Evolutionary conservation across 2,888 invertebrate genomes (phyloP), one percentile per base, ranked within the genome.

Genomic region (Drosophila mimica): DNA sequence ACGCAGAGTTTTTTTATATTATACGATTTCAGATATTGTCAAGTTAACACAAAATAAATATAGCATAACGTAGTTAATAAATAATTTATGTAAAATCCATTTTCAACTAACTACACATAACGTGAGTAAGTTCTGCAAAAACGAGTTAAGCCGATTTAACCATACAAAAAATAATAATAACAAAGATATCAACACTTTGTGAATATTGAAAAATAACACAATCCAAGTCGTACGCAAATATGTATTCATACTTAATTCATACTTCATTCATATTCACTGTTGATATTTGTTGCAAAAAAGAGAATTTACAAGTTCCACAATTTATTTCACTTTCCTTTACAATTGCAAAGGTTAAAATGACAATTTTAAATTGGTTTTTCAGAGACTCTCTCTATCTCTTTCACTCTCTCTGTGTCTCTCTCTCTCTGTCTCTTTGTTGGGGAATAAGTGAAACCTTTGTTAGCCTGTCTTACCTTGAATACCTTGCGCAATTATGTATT

Each of bases 361-460:
- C 77, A 77, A 63, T 70, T 64, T 43, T 57, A 68, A 63, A 56
- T 59, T 15, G 15, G 13, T 15, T 46, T 46, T 25, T 8, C 25
- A 46, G 25, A 25, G 25, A 25, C 15, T 15, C 46, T 43, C 43
- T 15, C 2, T 7, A 3, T 4, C 4, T 15, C 36, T 7, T 15
- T 34, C 5, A 5, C 8, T 17, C 17, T 34, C 33, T 34, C 11
- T 33, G 9, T 33, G 11, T 34, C 34, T 30, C 30, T 30, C 30
- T 30, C 3, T 30, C 30, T 30, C 6, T 34, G 13, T 17, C 17
- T 15, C 52, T 40, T 56, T 60, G 33, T 60, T 46, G 20, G 34
- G 11, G 28, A 48, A 57, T 74, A 69, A 57, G 33, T 62, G 28
- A 40, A 67, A 49, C 53, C 36, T 61, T 79, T 77, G 77, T 73